Conservation (phyloP, 2,888 invertebrate genomes). For the Pachycephus smyrnensis region DNA sequence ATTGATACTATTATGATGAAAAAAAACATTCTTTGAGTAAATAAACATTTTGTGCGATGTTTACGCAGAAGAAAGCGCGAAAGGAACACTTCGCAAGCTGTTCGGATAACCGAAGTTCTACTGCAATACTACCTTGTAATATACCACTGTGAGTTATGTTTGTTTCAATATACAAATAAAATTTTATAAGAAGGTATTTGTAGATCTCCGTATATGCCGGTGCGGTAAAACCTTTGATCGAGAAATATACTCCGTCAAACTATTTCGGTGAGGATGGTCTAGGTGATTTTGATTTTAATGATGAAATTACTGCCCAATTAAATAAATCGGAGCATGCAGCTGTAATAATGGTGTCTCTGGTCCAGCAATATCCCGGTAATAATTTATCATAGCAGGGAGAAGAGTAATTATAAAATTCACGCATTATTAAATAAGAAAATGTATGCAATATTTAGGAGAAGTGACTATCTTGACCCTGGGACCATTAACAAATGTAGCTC, state of each 20-base stretch:
- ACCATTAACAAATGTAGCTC: slow-evolving; percentile 71
- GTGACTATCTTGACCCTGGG: slow-evolving; percentile 66
- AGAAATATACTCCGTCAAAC: slow-evolving; percentile 39
- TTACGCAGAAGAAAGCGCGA: too few relatives aligned
- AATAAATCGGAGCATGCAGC: slow-evolving; percentile 65
- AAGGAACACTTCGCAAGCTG: too few relatives aligned
- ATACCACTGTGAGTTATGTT: neutral
- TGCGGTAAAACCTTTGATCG: slow-evolving; percentile 54
- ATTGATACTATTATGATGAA: too few relatives aligned
- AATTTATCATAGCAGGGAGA: neutral
- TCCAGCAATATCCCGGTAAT: slow-evolving; percentile 54
- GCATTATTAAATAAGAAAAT: slow-evolving; percentile 10
- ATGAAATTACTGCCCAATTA: slow-evolving; percentile 52
- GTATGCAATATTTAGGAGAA: slow-evolving; percentile 48
- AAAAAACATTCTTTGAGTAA: too few relatives aligned
- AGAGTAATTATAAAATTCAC: neutral
- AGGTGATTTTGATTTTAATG: slow-evolving; percentile 66
- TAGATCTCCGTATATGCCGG: slow-evolving; percentile 70
- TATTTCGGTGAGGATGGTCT: slow-evolving; percentile 69
- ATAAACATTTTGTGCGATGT: too few relatives aligned
- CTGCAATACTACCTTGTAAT: neutral
- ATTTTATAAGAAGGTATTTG: slow-evolving; percentile 7
- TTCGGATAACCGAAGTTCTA: too few relatives aligned
- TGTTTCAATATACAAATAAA: neutral
- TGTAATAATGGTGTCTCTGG: slow-evolving; percentile 63